Evolutionary conservation across 2,888 invertebrate species (phyloP), one percentile per base, ranked within the genome.

Genomic region (Eupeodes latifasciatus): DNA sequence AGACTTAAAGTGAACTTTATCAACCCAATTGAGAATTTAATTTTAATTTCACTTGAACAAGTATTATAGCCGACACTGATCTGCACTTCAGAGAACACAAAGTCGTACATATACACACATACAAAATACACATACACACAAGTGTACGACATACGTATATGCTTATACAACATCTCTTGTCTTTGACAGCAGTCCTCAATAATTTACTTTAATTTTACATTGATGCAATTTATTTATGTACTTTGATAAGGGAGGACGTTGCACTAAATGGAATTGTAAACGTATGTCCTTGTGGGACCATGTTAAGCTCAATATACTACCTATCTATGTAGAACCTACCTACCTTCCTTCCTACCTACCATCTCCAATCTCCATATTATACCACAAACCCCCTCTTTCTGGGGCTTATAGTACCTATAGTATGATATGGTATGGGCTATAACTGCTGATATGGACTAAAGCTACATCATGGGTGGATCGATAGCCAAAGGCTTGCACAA

Each of bases 171-270:
- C 75, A 5, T 40, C 62, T 40, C 55, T 75, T 81, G 74, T 47
- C 49, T 84, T 76, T 76, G 85, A 77, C 85, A 78, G 81, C 66
- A 85, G 59, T 79, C 74, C 47, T 69, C 67, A 77, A 77, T 78
- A 81, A 75, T 86, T 78, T 86, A 62, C 74, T 86, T 81, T 78
- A 86, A 86, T 78, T 86, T 74, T 62, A 81, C 69, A 81, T 74
- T 77, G 77, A 85, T 72, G 77, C 77, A 81, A 85, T 85, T 81
- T 81, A 86, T 81, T 86, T 78, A 51, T 75, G 62, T 75, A 69
- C 77, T 81, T 81, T 86, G 78, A 81, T 81, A 81, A 57, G 69
- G 55, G 51, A 62, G 74, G 77, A 55, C 74, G 40, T 86, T 77
- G 76, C 81, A 66, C 64, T 80, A 85, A 80, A 76, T 80, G 71